Evolutionary conservation across 1,140 invertebrate genomes (phyloP).

Genomic region (Drosophila leontia): DNA sequence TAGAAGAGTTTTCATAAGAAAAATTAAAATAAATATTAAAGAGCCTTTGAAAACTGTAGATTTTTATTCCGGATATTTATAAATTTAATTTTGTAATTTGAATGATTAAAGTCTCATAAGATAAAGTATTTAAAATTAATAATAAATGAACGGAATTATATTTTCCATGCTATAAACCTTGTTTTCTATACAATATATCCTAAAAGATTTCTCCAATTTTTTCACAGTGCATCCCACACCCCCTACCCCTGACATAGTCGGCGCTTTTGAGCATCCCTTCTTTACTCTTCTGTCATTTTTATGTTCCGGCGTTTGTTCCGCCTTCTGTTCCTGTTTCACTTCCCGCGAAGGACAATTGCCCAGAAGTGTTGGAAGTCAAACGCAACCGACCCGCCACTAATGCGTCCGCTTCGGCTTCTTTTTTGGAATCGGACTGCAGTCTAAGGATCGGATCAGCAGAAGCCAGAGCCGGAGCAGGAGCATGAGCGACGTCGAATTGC

Average conservation of each 20-base stretch:
- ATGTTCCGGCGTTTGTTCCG: constrained; percentile 84
- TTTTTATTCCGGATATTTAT: no score
- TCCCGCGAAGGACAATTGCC: constrained; percentile 72
- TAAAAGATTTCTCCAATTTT: neutral
- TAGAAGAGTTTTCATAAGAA: no score
- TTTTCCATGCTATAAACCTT: no score
- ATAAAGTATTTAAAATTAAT: no score
- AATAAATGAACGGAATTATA: no score
- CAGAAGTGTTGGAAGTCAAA: constrained; percentile 84
- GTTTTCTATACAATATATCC: no score
- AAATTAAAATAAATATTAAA: no score
- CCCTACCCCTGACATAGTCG: neutral
- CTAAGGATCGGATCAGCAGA: constrained; percentile 25
- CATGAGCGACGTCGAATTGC: constrained; percentile 77
- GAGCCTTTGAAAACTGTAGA: no score
- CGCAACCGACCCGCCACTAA: constrained; percentile 79
- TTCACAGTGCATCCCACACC: constrained; percentile 4
- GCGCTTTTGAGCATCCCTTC: constrained; percentile 44
- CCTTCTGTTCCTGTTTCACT: constrained; percentile 79
- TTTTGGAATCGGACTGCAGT: constrained; percentile 39
- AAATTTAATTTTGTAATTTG: no score
- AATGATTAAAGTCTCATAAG: no score
- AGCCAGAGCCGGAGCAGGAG: constrained; percentile 10
- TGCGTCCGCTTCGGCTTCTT: constrained; percentile 60
- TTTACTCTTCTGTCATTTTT: constrained; percentile 70